A percentile compares a stretch with the other conserved stretches of the same genome.
These are phyloP conservation scores for Epizoanthus illoricatus DNA, from an alignment of 92 coral and sea anemone species.

Conservation along the genomic window DNA sequence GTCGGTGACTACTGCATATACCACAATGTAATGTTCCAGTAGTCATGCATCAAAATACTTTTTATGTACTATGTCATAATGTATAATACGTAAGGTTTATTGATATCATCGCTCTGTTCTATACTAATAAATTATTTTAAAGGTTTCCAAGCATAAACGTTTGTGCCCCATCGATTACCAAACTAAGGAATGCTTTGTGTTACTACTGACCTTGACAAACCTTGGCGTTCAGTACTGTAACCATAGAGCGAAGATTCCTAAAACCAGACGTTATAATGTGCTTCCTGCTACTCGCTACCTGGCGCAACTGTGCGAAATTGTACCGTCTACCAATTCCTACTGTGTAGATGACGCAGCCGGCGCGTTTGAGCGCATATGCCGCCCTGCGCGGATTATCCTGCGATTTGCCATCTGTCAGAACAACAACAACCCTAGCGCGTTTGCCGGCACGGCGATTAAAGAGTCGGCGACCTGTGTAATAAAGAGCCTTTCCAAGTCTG, in stretches of 20 bases:
- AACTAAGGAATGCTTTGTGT: too few species aligned
- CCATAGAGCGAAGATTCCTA: conserved; percentile 54
- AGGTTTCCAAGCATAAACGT: too few species aligned
- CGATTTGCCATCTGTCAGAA: conserved; percentile 61
- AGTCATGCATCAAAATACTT: too few species aligned
- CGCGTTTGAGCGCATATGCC: conserved; percentile 46
- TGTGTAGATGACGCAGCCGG: conserved; percentile 47
- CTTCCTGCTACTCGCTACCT: conserved; percentile 65
- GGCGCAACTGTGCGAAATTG: conserved; percentile 50
- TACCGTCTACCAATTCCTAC: conserved; percentile 54
- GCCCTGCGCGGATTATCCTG: conserved; percentile 43
- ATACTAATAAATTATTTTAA: too few species aligned
- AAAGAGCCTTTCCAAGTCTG: conserved; percentile 59
- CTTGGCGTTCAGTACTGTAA: conserved; percentile 51
- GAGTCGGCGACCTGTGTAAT: conserved; percentile 32
- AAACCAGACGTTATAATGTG: conserved; percentile 53
- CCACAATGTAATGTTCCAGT: too few species aligned
- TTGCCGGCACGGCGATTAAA: conserved; percentile 51
- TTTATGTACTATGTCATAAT: too few species aligned
- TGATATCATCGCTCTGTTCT: too few species aligned
- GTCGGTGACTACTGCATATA: too few species aligned
- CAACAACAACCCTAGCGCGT: conserved; percentile 60
- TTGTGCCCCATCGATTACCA: too few species aligned
- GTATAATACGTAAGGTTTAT: too few species aligned
- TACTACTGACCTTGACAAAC: conserved; percentile 64